Conservation (phyloP, 2,113 vertebrate species). For the Cervus canadensis region DNA sequence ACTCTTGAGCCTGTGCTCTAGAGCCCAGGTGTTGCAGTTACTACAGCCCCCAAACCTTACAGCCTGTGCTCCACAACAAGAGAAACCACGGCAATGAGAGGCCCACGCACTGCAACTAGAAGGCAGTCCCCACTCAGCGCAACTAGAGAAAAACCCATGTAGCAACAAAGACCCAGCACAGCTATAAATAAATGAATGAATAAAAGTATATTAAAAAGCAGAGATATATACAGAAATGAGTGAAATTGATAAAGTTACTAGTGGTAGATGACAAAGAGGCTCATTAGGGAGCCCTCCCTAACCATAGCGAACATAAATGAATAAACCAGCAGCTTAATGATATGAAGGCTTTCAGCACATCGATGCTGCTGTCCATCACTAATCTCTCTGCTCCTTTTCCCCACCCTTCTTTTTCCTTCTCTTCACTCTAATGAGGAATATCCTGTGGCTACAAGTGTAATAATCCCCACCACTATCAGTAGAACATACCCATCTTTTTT, state of each 20-base stretch:
- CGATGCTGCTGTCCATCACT: neutral
- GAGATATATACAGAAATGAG: neutral
- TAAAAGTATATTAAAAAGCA: neutral
- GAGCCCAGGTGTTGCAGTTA: neutral
- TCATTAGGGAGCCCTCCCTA: neutral
- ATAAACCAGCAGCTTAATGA: slow-evolving; percentile 40
- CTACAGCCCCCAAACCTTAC: neutral
- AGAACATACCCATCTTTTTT: neutral
- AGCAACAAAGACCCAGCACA: neutral
- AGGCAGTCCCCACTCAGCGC: rapidly evolving
- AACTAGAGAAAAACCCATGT: neutral
- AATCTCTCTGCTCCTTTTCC: neutral
- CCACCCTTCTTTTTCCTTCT: neutral
- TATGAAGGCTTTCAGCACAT: neutral
- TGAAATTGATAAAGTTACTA: neutral
- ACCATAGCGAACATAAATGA: neutral
- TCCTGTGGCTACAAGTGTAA: neutral
- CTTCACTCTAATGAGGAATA: neutral
- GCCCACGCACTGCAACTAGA: neutral
- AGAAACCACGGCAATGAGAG: neutral
- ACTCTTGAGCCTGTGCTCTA: neutral
- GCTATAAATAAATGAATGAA: neutral
- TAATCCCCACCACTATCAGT: neutral
- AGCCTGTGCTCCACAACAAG: neutral
- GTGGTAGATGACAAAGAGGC: neutral